Conservation (phyloP, 1,140 invertebrate species). For the Dreissena polymorpha region DNA sequence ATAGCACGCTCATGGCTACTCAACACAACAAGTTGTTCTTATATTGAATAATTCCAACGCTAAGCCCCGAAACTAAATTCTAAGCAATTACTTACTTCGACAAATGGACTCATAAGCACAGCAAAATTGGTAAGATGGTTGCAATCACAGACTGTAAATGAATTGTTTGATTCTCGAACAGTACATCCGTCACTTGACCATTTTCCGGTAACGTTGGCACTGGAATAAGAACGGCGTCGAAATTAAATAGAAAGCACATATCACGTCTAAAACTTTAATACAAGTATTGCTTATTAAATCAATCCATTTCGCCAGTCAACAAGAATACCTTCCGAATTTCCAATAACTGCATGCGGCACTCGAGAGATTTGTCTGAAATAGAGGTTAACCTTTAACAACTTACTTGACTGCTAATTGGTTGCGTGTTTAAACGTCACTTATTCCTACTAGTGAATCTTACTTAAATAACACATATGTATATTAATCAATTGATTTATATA, state of each 20-base stretch:
- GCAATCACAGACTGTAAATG: conserved; percentile 85
- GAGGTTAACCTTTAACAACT: not conserved
- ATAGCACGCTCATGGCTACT: no score
- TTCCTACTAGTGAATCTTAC: no score
- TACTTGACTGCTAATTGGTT: no score
- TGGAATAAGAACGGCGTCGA: not conserved
- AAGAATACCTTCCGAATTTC: conserved; percentile 26
- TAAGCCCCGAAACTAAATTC: no score
- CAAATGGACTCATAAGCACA: conserved; percentile 72
- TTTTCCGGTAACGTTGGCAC: not conserved
- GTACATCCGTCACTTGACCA: conserved; percentile 37
- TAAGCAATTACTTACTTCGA: conserved; percentile 23
- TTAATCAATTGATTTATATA: no score
- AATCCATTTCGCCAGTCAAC: not conserved
- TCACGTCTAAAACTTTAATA: not conserved
- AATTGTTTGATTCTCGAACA: not conserved
- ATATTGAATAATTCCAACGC: no score
- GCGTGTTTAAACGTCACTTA: no score
- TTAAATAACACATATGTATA: no score
- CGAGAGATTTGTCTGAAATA: conserved; percentile 43
- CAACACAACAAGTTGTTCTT: not conserved
- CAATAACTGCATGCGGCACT: conserved; percentile 43
- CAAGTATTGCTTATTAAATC: not conserved
- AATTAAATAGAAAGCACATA: not conserved
- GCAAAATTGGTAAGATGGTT: conserved; percentile 98